Conservation (phyloP, 2,113 vertebrate species). For the Athene noctua region DNA sequence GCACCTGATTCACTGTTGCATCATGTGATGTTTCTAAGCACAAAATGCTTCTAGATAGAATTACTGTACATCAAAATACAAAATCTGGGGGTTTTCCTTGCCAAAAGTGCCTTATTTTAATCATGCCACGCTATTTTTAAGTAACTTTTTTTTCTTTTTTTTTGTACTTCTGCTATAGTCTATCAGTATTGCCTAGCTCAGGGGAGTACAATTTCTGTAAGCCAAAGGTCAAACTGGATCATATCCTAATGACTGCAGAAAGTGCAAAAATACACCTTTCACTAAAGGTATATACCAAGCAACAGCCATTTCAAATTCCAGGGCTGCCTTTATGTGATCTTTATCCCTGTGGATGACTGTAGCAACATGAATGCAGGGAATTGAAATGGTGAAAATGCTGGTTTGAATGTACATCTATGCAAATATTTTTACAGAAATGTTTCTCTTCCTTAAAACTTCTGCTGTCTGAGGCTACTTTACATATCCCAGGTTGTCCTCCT, state of each 20-base stretch:
- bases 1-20: background rate
- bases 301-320: background rate
- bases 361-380: background rate
- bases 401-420: background rate
- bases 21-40: background rate
- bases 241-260: background rate
- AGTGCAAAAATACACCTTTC: background rate
- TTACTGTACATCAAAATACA: background rate
- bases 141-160: background rate
- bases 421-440: background rate
- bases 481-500: background rate
- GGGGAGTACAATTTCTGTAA: slow-evolving; percentile 9
- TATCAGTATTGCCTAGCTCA: background rate
- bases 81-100: background rate
- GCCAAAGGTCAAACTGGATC: background rate
- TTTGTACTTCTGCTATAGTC: background rate
- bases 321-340: background rate
- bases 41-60: background rate
- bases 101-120: slow-evolving; percentile 11
- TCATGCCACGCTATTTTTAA: background rate
- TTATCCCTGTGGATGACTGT: background rate
- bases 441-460: background rate
- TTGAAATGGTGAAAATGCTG: background rate
- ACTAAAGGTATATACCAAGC: background rate
- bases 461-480: background rate